Conservation (phyloP, 2,113 vertebrate genomes). For the Anolis carolinensis region DNA sequence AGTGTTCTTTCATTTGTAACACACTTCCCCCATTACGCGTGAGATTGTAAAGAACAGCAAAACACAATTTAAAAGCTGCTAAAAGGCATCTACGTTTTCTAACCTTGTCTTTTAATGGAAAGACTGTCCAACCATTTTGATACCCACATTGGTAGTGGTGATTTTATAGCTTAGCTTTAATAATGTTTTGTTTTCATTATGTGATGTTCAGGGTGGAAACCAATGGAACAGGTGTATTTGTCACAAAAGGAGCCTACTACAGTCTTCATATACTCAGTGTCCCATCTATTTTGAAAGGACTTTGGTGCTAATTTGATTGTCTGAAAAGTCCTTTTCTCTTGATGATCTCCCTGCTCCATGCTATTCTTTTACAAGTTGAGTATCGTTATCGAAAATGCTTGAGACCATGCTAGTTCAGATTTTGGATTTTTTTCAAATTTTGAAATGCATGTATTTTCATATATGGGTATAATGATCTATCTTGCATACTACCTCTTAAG, state of each 20-base stretch:
- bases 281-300: conserved; percentile 40
- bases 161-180: conserved; percentile 20
- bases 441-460: too few relatives aligned
- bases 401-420: too few relatives aligned
- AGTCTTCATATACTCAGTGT: not conserved
- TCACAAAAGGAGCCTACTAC: conserved; percentile 19
- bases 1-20: not conserved
- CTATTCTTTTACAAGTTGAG: conserved; percentile 51
- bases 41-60: not conserved
- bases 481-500: not conserved
- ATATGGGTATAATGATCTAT: too few relatives aligned
- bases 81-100: not conserved
- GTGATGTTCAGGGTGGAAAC: conserved; percentile 22
- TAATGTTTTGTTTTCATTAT: conserved; percentile 29
- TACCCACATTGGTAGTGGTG: not conserved
- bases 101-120: not conserved
- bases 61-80: not conserved
- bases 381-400: too few relatives aligned
- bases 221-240: conserved; percentile 14
- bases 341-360: conserved; percentile 30
- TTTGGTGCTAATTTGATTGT: conserved; percentile 29
- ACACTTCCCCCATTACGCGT: not conserved
- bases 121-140: not conserved
- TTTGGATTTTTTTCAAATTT: too few relatives aligned
- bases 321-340: conserved; percentile 53